Evolutionary conservation across 2,797 vertebrate genomes (phyloP).

Genomic region (Fringilla coelebs): DNA sequence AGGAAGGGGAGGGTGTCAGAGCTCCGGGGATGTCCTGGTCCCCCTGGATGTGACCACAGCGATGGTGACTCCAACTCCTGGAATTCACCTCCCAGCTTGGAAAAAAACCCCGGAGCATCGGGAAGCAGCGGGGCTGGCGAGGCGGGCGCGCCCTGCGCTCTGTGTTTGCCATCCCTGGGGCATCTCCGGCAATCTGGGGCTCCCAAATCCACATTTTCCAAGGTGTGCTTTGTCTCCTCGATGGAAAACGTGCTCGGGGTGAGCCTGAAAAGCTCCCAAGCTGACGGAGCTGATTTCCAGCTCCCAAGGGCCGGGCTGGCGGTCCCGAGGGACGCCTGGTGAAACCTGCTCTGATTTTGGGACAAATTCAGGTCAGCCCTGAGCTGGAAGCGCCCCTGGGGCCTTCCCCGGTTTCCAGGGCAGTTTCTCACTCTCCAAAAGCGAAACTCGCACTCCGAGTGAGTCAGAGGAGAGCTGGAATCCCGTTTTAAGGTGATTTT

Average conservation of each 20-base stretch:
- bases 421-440: not conserved
- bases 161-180: rapidly evolving
- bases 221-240: not conserved
- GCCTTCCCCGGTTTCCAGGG: not conserved
- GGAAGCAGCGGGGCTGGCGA: not conserved
- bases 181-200: not conserved
- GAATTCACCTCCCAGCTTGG: not conserved
- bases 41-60: not conserved
- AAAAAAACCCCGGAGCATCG: rapidly evolving
- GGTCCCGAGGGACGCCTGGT: not conserved
- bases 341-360: rapidly evolving
- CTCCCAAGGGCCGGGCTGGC: not conserved
- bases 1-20: not conserved
- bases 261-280: not conserved
- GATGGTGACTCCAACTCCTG: not conserved
- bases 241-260: not conserved
- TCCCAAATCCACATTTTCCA: not conserved
- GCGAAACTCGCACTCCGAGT: not conserved
- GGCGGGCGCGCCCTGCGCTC: rapidly evolving
- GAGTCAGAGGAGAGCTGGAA: constrained; percentile 64
- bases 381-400: not conserved
- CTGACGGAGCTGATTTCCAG: not conserved
- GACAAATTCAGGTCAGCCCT: not conserved
- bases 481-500: constrained; percentile 72
- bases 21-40: not conserved